Evolutionary conservation across 2,797 vertebrate genomes (phyloP).

Genomic region (Babyrousa celebensis): DNA sequence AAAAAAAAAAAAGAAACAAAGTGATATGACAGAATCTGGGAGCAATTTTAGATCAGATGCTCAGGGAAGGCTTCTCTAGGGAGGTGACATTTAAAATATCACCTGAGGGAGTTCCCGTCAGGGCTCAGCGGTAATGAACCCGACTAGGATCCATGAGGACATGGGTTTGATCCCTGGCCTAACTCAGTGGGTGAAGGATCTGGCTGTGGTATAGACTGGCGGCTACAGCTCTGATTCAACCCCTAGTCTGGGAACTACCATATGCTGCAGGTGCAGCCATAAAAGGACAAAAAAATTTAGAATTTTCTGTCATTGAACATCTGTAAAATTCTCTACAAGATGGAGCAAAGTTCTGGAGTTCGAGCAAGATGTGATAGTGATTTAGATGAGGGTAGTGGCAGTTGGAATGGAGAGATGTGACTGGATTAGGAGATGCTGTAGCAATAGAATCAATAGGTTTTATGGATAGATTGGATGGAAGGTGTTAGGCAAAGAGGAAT

Average conservation of each 20-base stretch:
- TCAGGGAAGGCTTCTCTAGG: neutral
- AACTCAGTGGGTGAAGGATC: no score
- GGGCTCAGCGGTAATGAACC: no score
- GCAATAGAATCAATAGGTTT: neutral
- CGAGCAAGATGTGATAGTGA: neutral
- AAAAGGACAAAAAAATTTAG: no score
- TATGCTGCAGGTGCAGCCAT: no score
- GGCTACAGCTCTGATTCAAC: no score
- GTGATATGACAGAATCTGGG: neutral
- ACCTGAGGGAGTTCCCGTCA: neutral
- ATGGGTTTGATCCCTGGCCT: no score
- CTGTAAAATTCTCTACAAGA: neutral
- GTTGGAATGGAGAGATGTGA: neutral
- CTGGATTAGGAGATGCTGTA: no score
- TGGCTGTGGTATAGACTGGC: no score
- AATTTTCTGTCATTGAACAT: no score
- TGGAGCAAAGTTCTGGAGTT: neutral
- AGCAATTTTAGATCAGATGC: neutral
- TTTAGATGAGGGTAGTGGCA: neutral
- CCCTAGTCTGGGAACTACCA: no score
- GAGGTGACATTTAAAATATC: conserved; percentile 1
- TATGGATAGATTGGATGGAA: neutral
- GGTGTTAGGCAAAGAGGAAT: neutral
- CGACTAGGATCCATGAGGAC: no score
- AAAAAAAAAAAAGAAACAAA: neutral